A percentile compares a stretch with the other conserved stretches of the same genome.
phyloP scores from a whole-genome alignment of 2,113 vertebrate species.

The Litocranius walleri region DNA sequence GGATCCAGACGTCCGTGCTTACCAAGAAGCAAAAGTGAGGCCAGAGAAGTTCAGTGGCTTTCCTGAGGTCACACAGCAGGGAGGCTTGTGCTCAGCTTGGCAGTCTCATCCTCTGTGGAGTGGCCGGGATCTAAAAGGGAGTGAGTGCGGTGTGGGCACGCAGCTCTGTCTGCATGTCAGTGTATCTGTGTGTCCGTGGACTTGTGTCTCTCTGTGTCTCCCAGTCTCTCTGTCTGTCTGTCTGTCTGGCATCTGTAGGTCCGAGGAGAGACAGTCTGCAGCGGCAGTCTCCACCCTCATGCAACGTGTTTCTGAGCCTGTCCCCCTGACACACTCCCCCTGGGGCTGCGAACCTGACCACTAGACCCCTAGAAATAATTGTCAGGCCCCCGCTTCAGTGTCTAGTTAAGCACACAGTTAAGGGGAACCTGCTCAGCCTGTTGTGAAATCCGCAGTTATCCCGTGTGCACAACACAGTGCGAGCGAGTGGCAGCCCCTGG shows the following conservation, averaged over 20 bases:
- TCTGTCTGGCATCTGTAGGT: background rate
- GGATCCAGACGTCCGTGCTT: background rate
- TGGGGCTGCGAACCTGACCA: background rate
- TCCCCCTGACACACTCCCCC: background rate
- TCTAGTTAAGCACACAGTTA: background rate
- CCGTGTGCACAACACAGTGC: accelerated
- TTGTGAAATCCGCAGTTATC: no score
- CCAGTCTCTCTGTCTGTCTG: background rate
- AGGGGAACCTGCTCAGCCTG: no score
- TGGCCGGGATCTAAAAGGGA: no score
- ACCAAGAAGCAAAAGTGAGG: background rate
- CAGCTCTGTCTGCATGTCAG: background rate
- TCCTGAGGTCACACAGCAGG: background rate
- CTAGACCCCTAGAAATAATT: background rate
- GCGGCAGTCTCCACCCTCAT: no score
- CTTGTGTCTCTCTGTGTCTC: background rate
- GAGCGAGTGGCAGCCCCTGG: accelerated
- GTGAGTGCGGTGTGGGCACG: accelerated
- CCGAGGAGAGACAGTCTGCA: background rate
- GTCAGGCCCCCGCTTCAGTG: background rate
- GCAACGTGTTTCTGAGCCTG: background rate
- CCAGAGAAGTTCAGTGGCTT: background rate
- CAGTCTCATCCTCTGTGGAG: background rate
- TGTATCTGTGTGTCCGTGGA: accelerated
- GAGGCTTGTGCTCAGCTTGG: background rate